These are phyloP conservation scores for Nesidiocoris tenuis DNA, from an alignment of 2,888 invertebrate species.

Conservation along the genomic window DNA sequence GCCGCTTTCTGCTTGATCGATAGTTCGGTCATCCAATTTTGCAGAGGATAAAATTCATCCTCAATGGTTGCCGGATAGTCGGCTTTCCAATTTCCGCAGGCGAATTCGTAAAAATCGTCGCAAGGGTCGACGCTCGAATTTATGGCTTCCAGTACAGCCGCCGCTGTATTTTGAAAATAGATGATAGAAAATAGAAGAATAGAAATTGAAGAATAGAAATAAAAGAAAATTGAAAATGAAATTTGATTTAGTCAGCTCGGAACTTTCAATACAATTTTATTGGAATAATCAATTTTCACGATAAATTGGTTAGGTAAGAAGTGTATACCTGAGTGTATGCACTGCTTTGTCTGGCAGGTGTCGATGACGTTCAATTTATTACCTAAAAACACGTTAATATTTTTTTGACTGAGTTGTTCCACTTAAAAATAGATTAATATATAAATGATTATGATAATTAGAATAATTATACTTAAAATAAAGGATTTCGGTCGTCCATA, in stretches of 20 bases:
- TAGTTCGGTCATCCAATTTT: constrained; percentile 29
- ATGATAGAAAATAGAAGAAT: neutral
- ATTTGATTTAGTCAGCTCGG: too few species aligned
- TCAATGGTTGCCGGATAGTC: constrained; percentile 15
- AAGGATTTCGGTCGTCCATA: too few species aligned
- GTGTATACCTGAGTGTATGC: constrained; percentile 27
- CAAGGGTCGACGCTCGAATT: constrained; percentile 67
- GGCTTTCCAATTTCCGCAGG: constrained; percentile 71
- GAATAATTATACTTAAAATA: too few species aligned
- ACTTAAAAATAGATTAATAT: too few species aligned
- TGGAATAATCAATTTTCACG: too few species aligned
- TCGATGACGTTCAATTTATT: neutral
- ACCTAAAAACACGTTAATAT: neutral
- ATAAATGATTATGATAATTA: too few species aligned
- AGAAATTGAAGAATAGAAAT: too few species aligned
- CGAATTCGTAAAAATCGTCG: constrained; percentile 81
- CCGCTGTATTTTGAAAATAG: constrained; percentile 19
- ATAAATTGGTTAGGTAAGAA: too few species aligned
- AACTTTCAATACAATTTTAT: too few species aligned
- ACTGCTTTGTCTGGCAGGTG: constrained; percentile 21
- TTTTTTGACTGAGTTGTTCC: too few species aligned
- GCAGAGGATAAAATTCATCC: neutral
- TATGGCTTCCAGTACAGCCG: constrained; percentile 9
- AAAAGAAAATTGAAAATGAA: too few species aligned
- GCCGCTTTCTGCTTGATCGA: constrained; percentile 12